Evolutionary conservation across 2,113 vertebrate species (phyloP), one percentile per base, ranked within the genome.

Genomic region (Dicentrarchus labrax): DNA sequence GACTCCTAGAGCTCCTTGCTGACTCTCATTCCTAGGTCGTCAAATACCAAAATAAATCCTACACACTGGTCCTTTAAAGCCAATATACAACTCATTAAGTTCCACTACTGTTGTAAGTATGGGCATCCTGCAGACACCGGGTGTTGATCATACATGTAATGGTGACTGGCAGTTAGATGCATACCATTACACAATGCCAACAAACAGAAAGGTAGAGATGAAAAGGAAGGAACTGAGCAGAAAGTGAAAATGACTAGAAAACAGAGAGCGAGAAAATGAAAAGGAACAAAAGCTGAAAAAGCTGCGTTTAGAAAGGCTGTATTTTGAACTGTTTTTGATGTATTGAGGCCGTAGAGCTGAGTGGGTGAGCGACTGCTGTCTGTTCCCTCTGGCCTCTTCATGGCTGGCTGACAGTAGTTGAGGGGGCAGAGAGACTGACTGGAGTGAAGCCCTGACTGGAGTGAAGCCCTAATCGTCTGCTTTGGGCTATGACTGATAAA

Each of bases 381-480:
- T 66, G 60, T 4, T 56, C 8, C 39, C 17, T 45, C 11, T 36
- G 39, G 30, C 47, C 64, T 80, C 56, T 51, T 86, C 72, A 78
- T 50, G 62, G 79, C 64, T 85, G 82, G 48, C 50, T 88, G 82
- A 70, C 65, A 45, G 69, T 30, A 22, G 22, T 1, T 62, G 54
- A 83, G 61, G 53, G 50, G 67, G 64, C 57, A 60, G 47, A 65
- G 60, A 77, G 70, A 70, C 38, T 13, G 64, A 80, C 56, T 64
- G 78, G 70, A 64, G 36, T 11, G 57, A 75, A 19, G n/a, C n/a
- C n/a, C 38, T 13, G 64, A 80, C 56, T 64, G 78, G 70, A 64
- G 36, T 11, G 57, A 75, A 19, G n/a, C n/a, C n/a, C n/a, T n/a
- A n/a, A n/a, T n/a, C n/a, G n/a, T n/a, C 86, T 85, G 73, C 70